Evolutionary conservation across 1,140 invertebrate species (phyloP).

Genomic region (Zaprionus capensis): DNA sequence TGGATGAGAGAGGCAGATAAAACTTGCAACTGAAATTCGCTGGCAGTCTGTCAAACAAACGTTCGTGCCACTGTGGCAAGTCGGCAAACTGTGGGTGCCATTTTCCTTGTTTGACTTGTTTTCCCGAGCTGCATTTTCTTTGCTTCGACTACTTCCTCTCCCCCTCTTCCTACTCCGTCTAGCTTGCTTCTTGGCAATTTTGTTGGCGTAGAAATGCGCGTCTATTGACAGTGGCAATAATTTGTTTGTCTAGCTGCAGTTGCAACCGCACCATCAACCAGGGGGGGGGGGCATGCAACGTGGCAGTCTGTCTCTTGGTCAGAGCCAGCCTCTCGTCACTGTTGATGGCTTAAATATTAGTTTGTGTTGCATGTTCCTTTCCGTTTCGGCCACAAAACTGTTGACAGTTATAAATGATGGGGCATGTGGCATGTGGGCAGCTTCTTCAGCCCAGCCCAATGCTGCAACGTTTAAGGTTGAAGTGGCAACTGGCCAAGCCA

Average conservation of each 20-base stretch:
- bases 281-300: slow-evolving; percentile 2
- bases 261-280: slow-evolving; percentile 34
- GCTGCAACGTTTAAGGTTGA: slow-evolving; percentile 20
- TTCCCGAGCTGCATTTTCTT: slow-evolving; percentile 1
- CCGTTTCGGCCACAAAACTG: slow-evolving; percentile 71
- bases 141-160: background rate
- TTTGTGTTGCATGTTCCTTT: slow-evolving; percentile 44
- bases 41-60: slow-evolving; percentile 61
- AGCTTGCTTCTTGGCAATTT: slow-evolving; percentile 43
- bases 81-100: slow-evolving; percentile 70
- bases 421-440: slow-evolving; percentile 38
- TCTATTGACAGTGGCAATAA: slow-evolving; percentile 80
- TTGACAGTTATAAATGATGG: slow-evolving; percentile 81
- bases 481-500: slow-evolving; percentile 22
- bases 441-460: background rate
- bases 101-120: slow-evolving; percentile 38
- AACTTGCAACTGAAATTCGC: slow-evolving; percentile 45
- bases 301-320: slow-evolving; percentile 33
- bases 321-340: slow-evolving; percentile 37
- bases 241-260: slow-evolving; percentile 73
- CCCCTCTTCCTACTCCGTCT: slow-evolving; percentile 6
- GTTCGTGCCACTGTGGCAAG: slow-evolving; percentile 28
- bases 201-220: slow-evolving; percentile 68
- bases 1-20: slow-evolving; percentile 40
- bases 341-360: slow-evolving; percentile 78